phyloP scores from a whole-genome alignment of 2,888 invertebrate genomes.

The Sycophila texana region DNA sequence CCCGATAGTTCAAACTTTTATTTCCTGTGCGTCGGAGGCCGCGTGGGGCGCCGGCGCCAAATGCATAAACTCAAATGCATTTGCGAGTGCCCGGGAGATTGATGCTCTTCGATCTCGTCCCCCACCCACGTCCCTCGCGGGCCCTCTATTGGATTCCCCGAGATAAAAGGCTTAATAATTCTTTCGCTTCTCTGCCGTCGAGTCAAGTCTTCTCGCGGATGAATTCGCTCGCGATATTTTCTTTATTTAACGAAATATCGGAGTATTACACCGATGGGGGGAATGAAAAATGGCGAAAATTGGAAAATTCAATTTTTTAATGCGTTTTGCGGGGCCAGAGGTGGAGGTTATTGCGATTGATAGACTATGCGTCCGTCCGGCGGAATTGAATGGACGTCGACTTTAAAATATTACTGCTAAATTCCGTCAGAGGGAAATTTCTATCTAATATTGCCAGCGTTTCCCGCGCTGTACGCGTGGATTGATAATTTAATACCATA shows the following conservation, averaged over 20 bases:
- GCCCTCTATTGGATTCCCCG: conserved; percentile 35
- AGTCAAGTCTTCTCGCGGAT: not conserved
- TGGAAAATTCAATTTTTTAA: too few relatives aligned
- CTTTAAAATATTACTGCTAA: too few relatives aligned
- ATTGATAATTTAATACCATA: not conserved
- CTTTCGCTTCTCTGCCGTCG: conserved; percentile 2
- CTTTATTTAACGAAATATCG: too few relatives aligned
- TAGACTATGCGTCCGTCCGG: too few relatives aligned
- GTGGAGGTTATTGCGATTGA: too few relatives aligned
- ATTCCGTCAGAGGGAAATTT: too few relatives aligned
- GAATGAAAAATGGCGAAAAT: not conserved
- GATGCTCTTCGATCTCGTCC: conserved; percentile 40
- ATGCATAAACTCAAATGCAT: conserved; percentile 50
- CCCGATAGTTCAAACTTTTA: conserved; percentile 53
- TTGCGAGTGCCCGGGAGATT: conserved; percentile 45
- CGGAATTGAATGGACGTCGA: too few relatives aligned
- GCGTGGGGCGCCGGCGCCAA: conserved; percentile 8
- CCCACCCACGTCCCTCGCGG: too few relatives aligned
- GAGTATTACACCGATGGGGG: not conserved
- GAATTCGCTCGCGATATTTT: not conserved
- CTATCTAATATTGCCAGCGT: not conserved
- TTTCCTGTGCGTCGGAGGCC: conserved; percentile 44
- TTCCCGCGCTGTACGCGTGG: not conserved
- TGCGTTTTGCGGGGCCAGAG: too few relatives aligned
- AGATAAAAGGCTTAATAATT: conserved; percentile 50